Base-by-base conservation (phyloP, 2,797 vertebrate species). In the Anniella stebbinsi region DNA sequence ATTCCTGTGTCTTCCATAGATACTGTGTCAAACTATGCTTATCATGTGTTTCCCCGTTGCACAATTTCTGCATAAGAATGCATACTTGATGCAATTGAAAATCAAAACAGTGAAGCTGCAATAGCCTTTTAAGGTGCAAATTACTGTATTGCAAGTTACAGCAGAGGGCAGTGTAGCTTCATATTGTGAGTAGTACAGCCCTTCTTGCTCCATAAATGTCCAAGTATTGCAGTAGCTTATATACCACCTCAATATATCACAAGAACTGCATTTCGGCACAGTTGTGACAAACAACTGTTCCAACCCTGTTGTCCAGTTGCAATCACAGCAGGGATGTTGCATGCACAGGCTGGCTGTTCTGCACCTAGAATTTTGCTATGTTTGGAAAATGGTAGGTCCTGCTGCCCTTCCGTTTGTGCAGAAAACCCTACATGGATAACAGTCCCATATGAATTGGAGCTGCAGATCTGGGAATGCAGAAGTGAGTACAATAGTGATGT, bases 151-250 rank as follows among this genome's bases (percentile, higher is more conserved):
- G 28, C 48, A 78, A 78, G 28, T 12, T 77, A 84, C 89, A 15
- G 72, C 17, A 90, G 89, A 66, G 86, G 86, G 86, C 89, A 87
- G 80, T 60, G 66, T 60, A 77, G 80, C 63, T 87, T 90, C 80
- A 90, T 13, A 17, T 48, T 41, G n/a, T 76, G 78, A 18, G 48
- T 81, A 72, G 3, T 4, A 72, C 28, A 78, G n/a, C 2, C 23
- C 10, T 17, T 60, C 1, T 6, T 57, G 84, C 51, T 36, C 25
- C 28, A 76, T 11, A 45, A 84, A 72, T 13, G 45, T 75, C 54
- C 57, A 51, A 30, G 28, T 80, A 77, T 57, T 51, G 87, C 41
- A 80, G 8, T 8, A 80, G 33, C 38, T 60, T n/a, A 80, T 8
- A 88, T 33, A 63, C 38, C 12, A n/a, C 36, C 72, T 80, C 84